phyloP scores from a whole-genome alignment of 2,797 vertebrate species.

The Oryzias dopingdopingensis region DNA sequence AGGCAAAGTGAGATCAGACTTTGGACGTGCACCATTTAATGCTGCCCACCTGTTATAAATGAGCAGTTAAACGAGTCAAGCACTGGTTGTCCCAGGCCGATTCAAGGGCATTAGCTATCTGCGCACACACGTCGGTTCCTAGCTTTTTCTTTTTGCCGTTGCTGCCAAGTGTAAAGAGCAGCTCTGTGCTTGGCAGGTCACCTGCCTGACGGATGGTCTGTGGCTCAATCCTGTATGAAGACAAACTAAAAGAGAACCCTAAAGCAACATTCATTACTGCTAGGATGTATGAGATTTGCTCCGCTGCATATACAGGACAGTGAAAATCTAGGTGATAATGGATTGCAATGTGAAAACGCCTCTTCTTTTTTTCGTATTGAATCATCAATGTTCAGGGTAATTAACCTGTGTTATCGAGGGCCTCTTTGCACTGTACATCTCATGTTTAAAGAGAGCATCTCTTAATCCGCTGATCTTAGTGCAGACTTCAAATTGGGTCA shows the following conservation, averaged over 20 bases:
- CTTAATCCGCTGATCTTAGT: conserved; percentile 41
- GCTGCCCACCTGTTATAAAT: conserved; percentile 73
- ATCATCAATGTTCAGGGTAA: conserved; percentile 37
- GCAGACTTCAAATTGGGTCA: conserved; percentile 60
- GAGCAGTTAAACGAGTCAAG: conserved; percentile 72
- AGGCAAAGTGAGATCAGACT: conserved; percentile 61
- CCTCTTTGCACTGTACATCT: conserved; percentile 35
- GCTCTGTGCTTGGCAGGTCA: conserved; percentile 41
- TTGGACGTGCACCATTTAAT: conserved; percentile 62
- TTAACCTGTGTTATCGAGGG: conserved; percentile 42
- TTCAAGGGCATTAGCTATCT: conserved; percentile 62
- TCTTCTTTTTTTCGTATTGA: conserved; percentile 32
- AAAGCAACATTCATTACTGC: conserved; percentile 68
- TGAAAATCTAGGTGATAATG: conserved; percentile 55
- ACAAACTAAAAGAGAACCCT: conserved; percentile 50
- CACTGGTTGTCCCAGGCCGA: conserved; percentile 61
- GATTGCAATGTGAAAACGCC: conserved; percentile 53
- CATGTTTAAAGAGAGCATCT: conserved; percentile 42
- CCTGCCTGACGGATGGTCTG: conserved; percentile 33
- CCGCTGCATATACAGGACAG: conserved; percentile 43
- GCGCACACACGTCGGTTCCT: conserved; percentile 28
- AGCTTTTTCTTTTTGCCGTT: conserved; percentile 23
- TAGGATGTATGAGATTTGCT: conserved; percentile 59
- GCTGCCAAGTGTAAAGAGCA: conserved; percentile 27
- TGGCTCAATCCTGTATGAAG: conserved; percentile 46